Evolutionary conservation across 35 echinoderm and acorn worm species (phyloP), one percentile per base, ranked within the genome.

Genomic region (Strongylocentrotus purpuratus): DNA sequence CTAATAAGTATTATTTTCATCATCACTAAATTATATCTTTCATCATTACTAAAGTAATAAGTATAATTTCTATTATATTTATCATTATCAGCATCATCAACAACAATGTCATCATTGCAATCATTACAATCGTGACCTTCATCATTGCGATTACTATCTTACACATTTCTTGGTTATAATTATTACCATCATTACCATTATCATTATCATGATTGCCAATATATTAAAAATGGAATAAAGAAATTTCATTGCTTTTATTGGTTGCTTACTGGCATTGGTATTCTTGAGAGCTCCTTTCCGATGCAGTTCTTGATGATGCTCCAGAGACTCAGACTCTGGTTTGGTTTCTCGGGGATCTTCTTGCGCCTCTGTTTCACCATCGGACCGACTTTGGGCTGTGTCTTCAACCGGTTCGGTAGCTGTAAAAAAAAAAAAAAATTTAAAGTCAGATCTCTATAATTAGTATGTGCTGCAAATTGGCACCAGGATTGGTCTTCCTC

Each of bases 301-400:
- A 99, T 99, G 88, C 98, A 99, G 94, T 99, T 99, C 87, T 99
- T 99, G 52, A 99, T 99, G 22, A 99, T 99, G 91, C 97, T 99
- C 98, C 98, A 99, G 85, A 99, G 95, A 87, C 97, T 97, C 22
- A 99, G 98, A 61, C 97, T 96, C 86, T 95, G 94, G 92, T 96
- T 97, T 25, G 98, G 97, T 60, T 96, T 97, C 18, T 94, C 94
- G 90, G 95, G 95, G 47, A 99, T 97, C 45, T 92, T 97, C 47
- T 96, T 96, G 52, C 98, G 90, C 65, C 98, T 97, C 85, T 86
- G 94, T 32, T 92, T 92, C 11, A 92, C 94, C 86, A 92, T 95
- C 28, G 91, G 94, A 47, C 95, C 92, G 18, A 87, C 95, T 33
- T 97, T 92, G 85, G 85, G 47, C 94, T 93, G 86, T 95, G 94